Evolutionary conservation across 2,113 vertebrate species (phyloP), one percentile per base, ranked within the genome.

Genomic region (Sula dactylatra): DNA sequence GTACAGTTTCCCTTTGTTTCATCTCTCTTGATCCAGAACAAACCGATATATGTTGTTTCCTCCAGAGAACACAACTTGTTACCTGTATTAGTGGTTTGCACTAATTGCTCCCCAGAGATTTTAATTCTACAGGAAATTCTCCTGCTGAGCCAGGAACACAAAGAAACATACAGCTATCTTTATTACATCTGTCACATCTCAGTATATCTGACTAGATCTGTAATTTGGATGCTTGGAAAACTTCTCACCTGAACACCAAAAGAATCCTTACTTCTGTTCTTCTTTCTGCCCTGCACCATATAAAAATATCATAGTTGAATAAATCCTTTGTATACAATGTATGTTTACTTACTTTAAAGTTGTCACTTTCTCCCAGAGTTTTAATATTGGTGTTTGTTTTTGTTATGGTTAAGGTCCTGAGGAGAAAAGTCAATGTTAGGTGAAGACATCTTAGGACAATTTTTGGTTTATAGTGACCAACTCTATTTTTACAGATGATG

Each of bases 51-150:
- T 56, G 36, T 49, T 17, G 24, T 55, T 91, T 96, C 38, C 70
- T 94, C 74, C 54, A 82, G 82, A 85, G 94, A 61, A 16, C 31
- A 16, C 27, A 58, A 26, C 67, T 81, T 90, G 50, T 42, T 94
- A 86, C 82, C 82, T 94, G 19, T 82, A 21, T 77, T 83, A 93
- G 82, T 70, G 70, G 73, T 82, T 86, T 94, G 79, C 29, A 34
- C 59, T 95, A 92, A 81, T 90, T 92, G 71, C 62, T 90, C 88
- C 70, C 80, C n/a, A 50, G 82, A 86, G 92, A 34, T 83, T 66
- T 49, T 13, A 16, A 69, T 92, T 92, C 71, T 88, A 4, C 26
- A 62, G 92, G 66, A 95, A 77, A 32, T 72, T 90, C 25, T 91
- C 34, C 54, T 55, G 62, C 54, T 54, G 66, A 73, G 49, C 44